Conservation (phyloP, 2,888 invertebrate genomes). For the Amphipyra tragopoginis region DNA sequence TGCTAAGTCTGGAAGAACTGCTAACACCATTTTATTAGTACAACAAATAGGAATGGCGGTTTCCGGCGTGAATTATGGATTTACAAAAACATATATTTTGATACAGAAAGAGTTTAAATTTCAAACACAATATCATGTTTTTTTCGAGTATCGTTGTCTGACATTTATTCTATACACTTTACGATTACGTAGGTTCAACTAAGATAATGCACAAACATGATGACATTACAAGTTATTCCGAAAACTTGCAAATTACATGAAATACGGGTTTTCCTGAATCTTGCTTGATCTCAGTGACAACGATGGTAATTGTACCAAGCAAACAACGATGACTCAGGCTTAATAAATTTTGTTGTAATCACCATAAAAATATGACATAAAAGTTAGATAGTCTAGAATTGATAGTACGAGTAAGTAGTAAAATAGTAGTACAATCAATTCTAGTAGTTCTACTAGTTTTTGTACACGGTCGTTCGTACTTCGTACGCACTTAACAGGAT, state of each 20-base stretch:
- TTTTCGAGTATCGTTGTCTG: too few species aligned
- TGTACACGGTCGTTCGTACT: conserved; percentile 13
- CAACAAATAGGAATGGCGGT: background rate
- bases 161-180: too few species aligned
- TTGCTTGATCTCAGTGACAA: conserved; percentile 21
- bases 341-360: conserved; percentile 24
- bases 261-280: conserved; percentile 14
- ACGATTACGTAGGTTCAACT: conserved; percentile 21
- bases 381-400: conserved; percentile 39
- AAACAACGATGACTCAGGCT: conserved; percentile 25
- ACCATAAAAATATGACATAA: conserved; percentile 44
- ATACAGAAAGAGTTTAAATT: background rate
- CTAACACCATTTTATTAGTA: background rate
- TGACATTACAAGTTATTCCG: conserved; percentile 23
- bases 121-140: too few species aligned
- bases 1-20: background rate
- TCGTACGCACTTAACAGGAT: conserved; percentile 56
- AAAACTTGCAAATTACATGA: conserved; percentile 16
- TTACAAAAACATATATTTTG: background rate
- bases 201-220: conserved; percentile 32
- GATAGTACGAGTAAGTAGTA: too few species aligned
- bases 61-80: background rate
- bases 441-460: conserved; percentile 21
- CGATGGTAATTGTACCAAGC: conserved; percentile 5
- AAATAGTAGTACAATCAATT: conserved; percentile 9